These are phyloP conservation scores for Chelonus formosanus DNA, from an alignment of 2,888 invertebrate species.

Conservation along the genomic window DNA sequence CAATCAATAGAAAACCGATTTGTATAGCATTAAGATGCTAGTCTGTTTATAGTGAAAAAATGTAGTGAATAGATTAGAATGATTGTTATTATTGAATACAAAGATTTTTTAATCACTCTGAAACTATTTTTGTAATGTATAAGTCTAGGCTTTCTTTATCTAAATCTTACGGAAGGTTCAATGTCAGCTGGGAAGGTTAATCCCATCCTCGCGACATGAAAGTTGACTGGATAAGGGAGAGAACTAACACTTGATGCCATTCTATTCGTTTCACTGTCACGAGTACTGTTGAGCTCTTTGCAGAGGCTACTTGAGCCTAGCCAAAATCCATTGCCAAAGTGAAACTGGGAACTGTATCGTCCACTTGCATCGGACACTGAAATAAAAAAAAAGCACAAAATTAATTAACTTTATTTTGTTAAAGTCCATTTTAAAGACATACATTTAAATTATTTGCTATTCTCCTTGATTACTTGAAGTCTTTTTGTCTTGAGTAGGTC, in stretches of 20 bases:
- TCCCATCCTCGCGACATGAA: conserved; percentile 72
- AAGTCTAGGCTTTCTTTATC: background rate
- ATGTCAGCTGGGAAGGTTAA: conserved; percentile 68
- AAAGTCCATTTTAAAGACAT: too few relatives aligned
- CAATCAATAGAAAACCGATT: conserved; percentile 5
- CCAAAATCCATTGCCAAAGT: conserved; percentile 86
- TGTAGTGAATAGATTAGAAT: too few relatives aligned
- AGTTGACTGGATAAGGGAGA: conserved; percentile 72
- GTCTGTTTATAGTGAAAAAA: background rate
- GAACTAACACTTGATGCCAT: conserved; percentile 58
- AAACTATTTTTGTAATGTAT: background rate
- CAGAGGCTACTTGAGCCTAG: conserved; percentile 78
- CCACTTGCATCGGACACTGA: conserved; percentile 84
- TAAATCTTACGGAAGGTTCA: conserved; percentile 66
- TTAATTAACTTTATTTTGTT: too few relatives aligned
- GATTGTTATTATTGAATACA: too few relatives aligned
- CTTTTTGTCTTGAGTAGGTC: too few relatives aligned
- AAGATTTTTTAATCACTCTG: too few relatives aligned
- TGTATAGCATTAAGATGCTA: background rate
- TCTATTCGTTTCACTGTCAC: conserved; percentile 61
- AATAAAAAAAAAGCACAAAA: conserved; percentile 42
- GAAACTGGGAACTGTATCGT: conserved; percentile 78
- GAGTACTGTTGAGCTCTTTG: conserved; percentile 71
- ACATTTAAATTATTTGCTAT: too few relatives aligned
- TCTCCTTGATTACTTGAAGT: too few relatives aligned